These are phyloP conservation scores for Xanthia icteritia DNA, from an alignment of 2,888 invertebrate genomes.

Conservation along the genomic window DNA sequence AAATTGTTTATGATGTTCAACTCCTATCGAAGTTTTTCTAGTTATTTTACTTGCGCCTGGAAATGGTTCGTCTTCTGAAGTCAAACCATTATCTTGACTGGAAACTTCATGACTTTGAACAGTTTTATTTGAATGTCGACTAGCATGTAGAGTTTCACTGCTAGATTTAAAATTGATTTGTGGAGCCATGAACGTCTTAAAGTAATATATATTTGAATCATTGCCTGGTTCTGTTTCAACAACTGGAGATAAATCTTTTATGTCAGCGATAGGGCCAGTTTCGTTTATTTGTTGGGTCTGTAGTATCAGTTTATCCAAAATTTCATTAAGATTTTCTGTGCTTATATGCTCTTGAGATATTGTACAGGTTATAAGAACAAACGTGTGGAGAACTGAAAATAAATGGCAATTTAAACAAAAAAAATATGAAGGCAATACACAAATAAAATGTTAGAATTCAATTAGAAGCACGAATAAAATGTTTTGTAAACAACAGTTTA, in stretches of 20 bases:
- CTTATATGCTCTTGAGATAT: constrained; percentile 39
- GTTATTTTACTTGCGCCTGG: constrained; percentile 20
- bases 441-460: not conserved
- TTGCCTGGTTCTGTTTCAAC: constrained; percentile 51
- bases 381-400: constrained; percentile 52
- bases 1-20: constrained; percentile 21
- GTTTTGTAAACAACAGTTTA: not conserved
- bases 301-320: constrained; percentile 67
- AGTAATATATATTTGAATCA: constrained; percentile 70
- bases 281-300: constrained; percentile 54
- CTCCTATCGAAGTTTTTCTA: constrained; percentile 21
- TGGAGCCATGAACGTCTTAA: constrained; percentile 59
- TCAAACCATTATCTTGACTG: constrained; percentile 10
- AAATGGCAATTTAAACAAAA: not conserved
- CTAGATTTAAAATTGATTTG: constrained; percentile 42
- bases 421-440: not conserved
- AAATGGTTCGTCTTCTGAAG: constrained; percentile 35
- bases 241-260: constrained; percentile 24
- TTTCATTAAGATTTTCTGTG: constrained; percentile 63
- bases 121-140: constrained; percentile 28
- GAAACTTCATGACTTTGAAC: constrained; percentile 30
- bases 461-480: not conserved
- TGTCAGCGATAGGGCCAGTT: constrained; percentile 29
- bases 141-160: constrained; percentile 17
- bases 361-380: constrained; percentile 28